Evolutionary conservation across 2,888 invertebrate species (phyloP).

Genomic region (Lepidocyrtoides sp.): DNA sequence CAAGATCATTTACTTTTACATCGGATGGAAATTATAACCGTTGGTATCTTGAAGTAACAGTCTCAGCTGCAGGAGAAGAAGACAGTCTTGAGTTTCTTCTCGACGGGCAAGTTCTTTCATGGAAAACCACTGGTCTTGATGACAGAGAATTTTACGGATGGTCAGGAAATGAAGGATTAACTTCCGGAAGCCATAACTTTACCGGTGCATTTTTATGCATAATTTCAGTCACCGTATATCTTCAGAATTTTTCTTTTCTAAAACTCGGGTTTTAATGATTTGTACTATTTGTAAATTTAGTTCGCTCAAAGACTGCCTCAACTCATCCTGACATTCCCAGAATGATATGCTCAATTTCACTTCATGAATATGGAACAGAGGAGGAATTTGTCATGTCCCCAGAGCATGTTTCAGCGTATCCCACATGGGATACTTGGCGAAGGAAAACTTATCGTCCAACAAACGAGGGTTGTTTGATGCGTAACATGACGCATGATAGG

Average conservation of each 20-base stretch:
- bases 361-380: constrained; percentile 82
- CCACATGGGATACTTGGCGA: constrained; percentile 71
- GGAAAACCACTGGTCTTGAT: constrained; percentile 80
- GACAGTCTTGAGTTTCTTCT: constrained; percentile 81
- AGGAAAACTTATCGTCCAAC: constrained; percentile 81
- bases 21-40: constrained; percentile 81
- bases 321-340: constrained; percentile 82
- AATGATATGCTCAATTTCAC: constrained; percentile 83
- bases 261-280: too few relatives aligned
- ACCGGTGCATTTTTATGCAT: constrained; percentile 27
- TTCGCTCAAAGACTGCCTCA: constrained; percentile 79
- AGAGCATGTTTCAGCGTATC: constrained; percentile 80
- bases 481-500: constrained; percentile 82
- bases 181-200: constrained; percentile 79
- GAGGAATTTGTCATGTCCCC: constrained; percentile 74
- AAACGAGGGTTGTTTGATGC: constrained; percentile 83
- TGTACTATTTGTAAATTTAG: constrained; percentile 27
- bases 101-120: constrained; percentile 82
- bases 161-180: constrained; percentile 80
- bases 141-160: constrained; percentile 84
- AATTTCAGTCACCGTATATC: not conserved
- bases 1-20: constrained; percentile 74
- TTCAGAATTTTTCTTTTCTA: too few relatives aligned
- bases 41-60: constrained; percentile 81
- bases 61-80: constrained; percentile 81